Percentiles rank a stretch among this genome's conserved stretches.
phyloP scores from a whole-genome alignment of 2,113 vertebrate genomes.

The Leucoraja erinaceus region DNA sequence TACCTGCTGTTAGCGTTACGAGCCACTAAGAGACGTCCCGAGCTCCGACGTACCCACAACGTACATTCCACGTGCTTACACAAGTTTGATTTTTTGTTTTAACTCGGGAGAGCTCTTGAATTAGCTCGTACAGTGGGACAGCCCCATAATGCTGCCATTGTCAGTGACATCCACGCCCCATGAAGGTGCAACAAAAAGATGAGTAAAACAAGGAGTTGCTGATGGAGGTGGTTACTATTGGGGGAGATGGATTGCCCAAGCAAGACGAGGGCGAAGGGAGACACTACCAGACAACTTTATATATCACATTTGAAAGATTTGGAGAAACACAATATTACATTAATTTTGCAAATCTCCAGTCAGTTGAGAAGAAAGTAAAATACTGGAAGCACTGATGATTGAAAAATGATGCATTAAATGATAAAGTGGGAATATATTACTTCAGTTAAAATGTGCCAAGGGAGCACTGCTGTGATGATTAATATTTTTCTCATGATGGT shows the following conservation, averaged over 20 bases:
- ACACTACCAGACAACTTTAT: neutral
- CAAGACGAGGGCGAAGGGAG: neutral
- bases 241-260: neutral
- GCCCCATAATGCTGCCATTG: too few species aligned
- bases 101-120: too few species aligned
- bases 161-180: too few species aligned
- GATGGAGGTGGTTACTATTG: neutral
- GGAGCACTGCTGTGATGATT: neutral
- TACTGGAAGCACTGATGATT: neutral
- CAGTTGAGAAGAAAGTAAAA: neutral
- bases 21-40: too few species aligned
- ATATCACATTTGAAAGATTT: neutral
- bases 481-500: neutral
- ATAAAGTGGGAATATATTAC: neutral
- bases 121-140: too few species aligned
- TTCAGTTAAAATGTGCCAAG: neutral
- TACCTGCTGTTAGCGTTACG: too few species aligned
- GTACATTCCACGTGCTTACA: too few species aligned
- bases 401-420: neutral
- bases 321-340: neutral
- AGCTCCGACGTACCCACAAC: too few species aligned
- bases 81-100: too few species aligned
- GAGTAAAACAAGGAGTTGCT: neutral
- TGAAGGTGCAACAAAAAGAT: too few species aligned
- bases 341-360: neutral